Evolutionary conservation across 1,140 invertebrate species (phyloP), one percentile per base, ranked within the genome.

Genomic region (Camponotus floridanus): DNA sequence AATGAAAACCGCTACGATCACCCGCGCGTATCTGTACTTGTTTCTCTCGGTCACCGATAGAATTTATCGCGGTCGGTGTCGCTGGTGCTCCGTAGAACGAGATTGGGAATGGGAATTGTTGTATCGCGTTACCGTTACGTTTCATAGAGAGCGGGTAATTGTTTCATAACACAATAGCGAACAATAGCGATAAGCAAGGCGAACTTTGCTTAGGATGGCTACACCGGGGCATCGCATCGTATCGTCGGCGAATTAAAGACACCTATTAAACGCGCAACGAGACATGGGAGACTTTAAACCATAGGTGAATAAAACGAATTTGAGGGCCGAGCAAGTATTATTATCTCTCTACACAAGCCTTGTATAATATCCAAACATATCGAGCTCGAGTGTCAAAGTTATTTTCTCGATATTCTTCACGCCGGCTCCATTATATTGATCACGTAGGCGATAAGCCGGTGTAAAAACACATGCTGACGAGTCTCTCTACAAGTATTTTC

Each of bases 71-170:
- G 42, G 26, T 31, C 36, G 59, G 18, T 61, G 51, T 57, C 39
- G 21, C 13, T 26, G 45, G 48, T 73, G 11, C 26, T 45, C 3
- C 31, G 42, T 13, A 36, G 61, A 33, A 31, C 7, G 39, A 33
- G 18, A 31, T 13, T 3, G 36, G 26, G 36, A 67, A 67, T n/a
- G 62, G 55, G 86, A 26, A 87, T 64, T 62, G 70, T 26, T 76
- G 65, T 68, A 73, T 76, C 83, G 45, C 5, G 39, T 85, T 88
- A 88, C 88, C 88, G 88, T 89, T 89, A 89, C 31, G 62, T 15
- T 31, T 55, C 26, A 48, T 9, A 55, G 59, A 55, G 67, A 68
- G 71, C 45, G 61, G 74, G 73, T 71, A 76, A 71, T 87, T 61
- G 79, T 80, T 70, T 70, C n/a, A 9, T 42, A 57, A 45, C 64